Percentiles rank a stretch among this genome's conserved stretches.
Conservation (phyloP, 2,888 invertebrate genomes). For the Euplagia quadripunctaria region DNA sequence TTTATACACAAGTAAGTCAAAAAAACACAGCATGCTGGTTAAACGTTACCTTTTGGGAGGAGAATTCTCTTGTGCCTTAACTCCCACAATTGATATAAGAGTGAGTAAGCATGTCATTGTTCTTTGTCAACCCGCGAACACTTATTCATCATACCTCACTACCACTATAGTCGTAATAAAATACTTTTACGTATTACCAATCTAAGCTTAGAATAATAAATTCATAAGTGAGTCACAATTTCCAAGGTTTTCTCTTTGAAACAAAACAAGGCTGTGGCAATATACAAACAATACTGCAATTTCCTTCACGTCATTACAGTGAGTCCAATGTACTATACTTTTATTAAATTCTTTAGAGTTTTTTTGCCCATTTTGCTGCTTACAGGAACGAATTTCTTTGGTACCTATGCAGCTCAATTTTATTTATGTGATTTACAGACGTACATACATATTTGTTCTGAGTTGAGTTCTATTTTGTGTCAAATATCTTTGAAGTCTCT, state of each 20-base stretch:
- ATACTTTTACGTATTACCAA: not conserved
- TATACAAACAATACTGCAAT: not conserved
- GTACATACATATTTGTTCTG: no score
- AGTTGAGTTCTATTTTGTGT: no score
- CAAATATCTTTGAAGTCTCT: no score
- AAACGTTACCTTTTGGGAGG: no score
- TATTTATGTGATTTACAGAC: no score
- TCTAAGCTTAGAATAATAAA: conserved; percentile 2
- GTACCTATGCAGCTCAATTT: no score
- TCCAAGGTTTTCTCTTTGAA: conserved; percentile 19
- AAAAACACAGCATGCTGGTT: no score
- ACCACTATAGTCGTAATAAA: not conserved
- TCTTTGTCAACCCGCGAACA: conserved; percentile 3
- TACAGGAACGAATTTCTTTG: no score
- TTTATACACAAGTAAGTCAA: no score
- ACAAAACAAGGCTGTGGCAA: not conserved
- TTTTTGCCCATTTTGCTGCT: no score
- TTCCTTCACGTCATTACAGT: conserved; percentile 16
- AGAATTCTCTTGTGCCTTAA: no score
- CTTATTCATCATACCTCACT: not conserved
- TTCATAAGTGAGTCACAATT: conserved; percentile 24
- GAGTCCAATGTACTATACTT: not conserved
- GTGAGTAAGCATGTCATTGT: not conserved
- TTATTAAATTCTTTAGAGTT: not conserved
- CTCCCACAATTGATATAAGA: no score